These are phyloP conservation scores for Scomberomorus guttatus DNA, from an alignment of 2,797 vertebrate species.

Conservation along the genomic window DNA sequence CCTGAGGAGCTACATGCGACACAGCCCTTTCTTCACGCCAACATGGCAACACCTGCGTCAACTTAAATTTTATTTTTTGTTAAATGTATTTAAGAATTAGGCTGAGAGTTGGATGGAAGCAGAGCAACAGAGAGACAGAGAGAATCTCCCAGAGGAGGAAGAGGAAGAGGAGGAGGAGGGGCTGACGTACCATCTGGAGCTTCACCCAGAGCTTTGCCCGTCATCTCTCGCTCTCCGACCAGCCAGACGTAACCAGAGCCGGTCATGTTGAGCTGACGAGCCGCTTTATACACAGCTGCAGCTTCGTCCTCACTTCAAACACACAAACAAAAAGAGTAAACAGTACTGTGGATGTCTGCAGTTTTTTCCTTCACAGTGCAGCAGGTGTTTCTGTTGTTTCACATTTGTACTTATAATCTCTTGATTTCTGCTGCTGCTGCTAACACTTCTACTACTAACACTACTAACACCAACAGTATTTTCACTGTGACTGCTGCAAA, in stretches of 20 bases:
- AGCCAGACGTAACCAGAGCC: conserved; percentile 98
- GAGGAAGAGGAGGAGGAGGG: conserved; percentile 22
- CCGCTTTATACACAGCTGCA: conserved; percentile 92
- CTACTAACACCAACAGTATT: too few species aligned
- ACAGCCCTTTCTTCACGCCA: background rate
- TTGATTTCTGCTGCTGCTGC: too few species aligned
- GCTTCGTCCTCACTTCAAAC: conserved; percentile 94
- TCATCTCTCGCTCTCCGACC: conserved; percentile 97
- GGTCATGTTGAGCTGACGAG: conserved; percentile 96
- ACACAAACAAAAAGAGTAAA: conserved; percentile 13
- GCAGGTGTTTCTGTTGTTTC: too few species aligned
- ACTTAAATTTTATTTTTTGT: background rate
- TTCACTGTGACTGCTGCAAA: too few species aligned
- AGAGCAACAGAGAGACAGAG: conserved; percentile 43
- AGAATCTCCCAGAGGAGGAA: conserved; percentile 15
- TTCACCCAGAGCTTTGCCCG: conserved; percentile 94
- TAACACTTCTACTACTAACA: too few species aligned
- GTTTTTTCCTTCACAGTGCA: too few species aligned
- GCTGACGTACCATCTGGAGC: conserved; percentile 92
- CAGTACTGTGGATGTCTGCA: too few species aligned
- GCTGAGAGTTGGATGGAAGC: conserved; percentile 61
- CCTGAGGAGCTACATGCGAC: background rate
- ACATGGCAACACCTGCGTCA: background rate
- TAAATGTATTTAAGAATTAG: background rate
- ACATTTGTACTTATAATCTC: too few species aligned